Evolutionary conservation across 2,113 vertebrate genomes (phyloP), one percentile per base, ranked within the genome.

Genomic region (Aegotheles bennettii): DNA sequence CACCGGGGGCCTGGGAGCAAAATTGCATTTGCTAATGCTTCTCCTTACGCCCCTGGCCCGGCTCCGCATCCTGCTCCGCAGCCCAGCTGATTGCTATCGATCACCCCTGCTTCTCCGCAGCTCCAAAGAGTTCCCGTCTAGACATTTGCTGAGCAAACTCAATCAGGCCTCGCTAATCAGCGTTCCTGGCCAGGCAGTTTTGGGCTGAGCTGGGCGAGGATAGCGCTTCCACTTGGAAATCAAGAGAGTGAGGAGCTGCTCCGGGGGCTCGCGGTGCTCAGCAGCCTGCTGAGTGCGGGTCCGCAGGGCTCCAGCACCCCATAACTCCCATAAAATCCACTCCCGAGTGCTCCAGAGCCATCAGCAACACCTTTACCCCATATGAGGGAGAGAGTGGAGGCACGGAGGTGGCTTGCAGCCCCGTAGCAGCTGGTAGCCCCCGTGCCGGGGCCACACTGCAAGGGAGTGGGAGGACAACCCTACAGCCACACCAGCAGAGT

Each of bases 81-180:
- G 10, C 61, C 50, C 84, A 48, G 60, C 93, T 80, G 93, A 93
- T 96, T 76, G 83, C 75, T 93, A 97, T 97, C 81, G 94, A 97
- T 97, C 84, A 50, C 88, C 64, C 86, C 42, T 33, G 53, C 78
- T 69, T 63, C 65, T 73, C 48, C 5, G 11, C 77, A 47, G 91
- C 92, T 82, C 26, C 5, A 24, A 69, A 82, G 85, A 74, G 51
- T 60, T 95, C 85, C 48, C 3, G 35, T 64, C 79, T 29, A 91
- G 87, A 84, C 23, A 0, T 91, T 91, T n/a, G 74, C 78, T 79
- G 83, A 87, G 90, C 87, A 90, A 90, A 94, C 84, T 87, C 91
- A 65, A 79, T 91, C 86, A 80, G 38, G 43, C 26, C 60, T 70
- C 5, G 0, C 63, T 75, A 59, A 89, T 71, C 18, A 85, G n/a